phyloP scores from a whole-genome alignment of 2,888 invertebrate genomes.

The Apamea epomidion region DNA sequence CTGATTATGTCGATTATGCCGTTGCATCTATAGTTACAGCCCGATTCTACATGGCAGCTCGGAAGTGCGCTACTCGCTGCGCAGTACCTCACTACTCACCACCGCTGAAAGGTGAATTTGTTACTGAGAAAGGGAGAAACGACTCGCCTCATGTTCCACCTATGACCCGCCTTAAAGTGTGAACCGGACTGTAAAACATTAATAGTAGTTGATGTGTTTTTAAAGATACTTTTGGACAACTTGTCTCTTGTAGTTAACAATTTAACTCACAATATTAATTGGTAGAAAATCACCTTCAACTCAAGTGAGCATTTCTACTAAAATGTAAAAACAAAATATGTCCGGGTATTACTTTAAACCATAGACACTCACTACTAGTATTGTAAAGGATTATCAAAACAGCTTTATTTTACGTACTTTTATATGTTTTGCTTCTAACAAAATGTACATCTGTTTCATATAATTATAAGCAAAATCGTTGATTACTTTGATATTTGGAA shows the following conservation, averaged over 20 bases:
- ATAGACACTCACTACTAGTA: conserved; percentile 35
- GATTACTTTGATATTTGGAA: background rate
- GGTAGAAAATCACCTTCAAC: background rate
- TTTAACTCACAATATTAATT: background rate
- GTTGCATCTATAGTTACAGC: background rate
- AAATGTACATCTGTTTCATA: background rate
- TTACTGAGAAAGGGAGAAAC: no score
- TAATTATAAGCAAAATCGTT: no score
- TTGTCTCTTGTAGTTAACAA: background rate
- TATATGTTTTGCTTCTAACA: background rate
- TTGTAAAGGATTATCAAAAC: background rate
- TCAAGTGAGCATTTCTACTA: conserved; percentile 16
- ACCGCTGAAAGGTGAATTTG: no score
- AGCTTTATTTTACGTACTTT: background rate
- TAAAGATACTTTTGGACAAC: background rate
- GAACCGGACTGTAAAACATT: background rate
- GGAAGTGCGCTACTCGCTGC: no score
- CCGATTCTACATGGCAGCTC: no score
- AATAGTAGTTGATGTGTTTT: background rate
- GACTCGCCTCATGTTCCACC: no score
- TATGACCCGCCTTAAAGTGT: no score
- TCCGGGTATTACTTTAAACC: conserved; percentile 38
- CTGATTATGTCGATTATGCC: background rate
- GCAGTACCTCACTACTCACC: no score
- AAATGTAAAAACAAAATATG: background rate